Conservation (phyloP, 2,888 invertebrate genomes). For the Scaptomyza cyrtandrae region DNA sequence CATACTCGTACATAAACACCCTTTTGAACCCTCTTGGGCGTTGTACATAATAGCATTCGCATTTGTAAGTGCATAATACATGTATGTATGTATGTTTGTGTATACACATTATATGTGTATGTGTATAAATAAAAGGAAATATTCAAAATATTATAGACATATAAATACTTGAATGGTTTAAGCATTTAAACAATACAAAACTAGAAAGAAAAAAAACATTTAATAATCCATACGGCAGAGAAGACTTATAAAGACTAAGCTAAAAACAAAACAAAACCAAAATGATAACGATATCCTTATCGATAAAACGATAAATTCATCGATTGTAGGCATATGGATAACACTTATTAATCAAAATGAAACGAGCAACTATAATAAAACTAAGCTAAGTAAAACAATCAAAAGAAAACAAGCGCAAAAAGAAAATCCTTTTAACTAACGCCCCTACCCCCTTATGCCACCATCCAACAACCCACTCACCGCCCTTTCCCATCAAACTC, state of each 20-base stretch:
- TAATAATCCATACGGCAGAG: constrained; percentile 60
- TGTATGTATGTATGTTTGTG: constrained; percentile 16
- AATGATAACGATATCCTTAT: constrained; percentile 4
- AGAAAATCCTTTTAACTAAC: not conserved
- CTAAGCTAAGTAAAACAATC: constrained; percentile 33
- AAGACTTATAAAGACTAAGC: constrained; percentile 73
- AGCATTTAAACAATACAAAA: constrained; percentile 28
- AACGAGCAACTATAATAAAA: constrained; percentile 42
- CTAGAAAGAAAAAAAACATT: constrained; percentile 19
- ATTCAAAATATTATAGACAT: constrained; percentile 15
- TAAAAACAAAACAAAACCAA: constrained; percentile 8
- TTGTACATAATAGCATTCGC: constrained; percentile 62
- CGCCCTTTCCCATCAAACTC: not conserved
- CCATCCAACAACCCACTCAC: not conserved
- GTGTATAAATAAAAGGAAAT: constrained; percentile 23
- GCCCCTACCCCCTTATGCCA: not conserved
- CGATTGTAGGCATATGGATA: constrained; percentile 29
- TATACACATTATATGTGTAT: constrained; percentile 23
- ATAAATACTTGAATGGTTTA: constrained; percentile 27
- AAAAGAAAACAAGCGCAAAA: constrained; percentile 2
- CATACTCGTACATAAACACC: not conserved
- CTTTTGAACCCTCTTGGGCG: constrained; percentile 23
- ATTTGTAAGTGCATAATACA: constrained; percentile 24
- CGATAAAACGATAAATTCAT: constrained; percentile 26
- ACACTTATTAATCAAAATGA: constrained; percentile 26